Conservation (phyloP, 2,888 invertebrate species). For the Zygogramma bicolorata region DNA sequence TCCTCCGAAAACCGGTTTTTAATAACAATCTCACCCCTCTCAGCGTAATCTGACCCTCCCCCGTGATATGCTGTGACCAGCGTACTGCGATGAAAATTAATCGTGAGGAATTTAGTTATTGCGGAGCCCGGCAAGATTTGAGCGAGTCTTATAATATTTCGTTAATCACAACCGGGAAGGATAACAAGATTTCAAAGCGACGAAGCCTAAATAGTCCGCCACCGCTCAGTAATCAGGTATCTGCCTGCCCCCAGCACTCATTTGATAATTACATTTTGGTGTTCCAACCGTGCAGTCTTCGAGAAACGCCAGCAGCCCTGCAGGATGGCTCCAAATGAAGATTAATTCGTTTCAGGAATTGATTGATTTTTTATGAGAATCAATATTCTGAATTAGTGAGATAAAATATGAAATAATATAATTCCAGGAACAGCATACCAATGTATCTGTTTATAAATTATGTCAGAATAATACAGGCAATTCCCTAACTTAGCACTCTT, state of each 20-base stretch:
- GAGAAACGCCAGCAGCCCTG: background rate
- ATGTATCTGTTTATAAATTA: no score
- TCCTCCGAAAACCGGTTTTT: no score
- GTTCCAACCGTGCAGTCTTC: slow-evolving; percentile 6
- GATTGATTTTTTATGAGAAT: background rate
- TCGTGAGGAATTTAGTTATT: background rate
- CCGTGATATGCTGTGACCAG: background rate
- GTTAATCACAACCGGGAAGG: slow-evolving; percentile 65
- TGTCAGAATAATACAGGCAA: no score
- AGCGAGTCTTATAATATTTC: slow-evolving; percentile 61
- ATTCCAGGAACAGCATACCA: no score
- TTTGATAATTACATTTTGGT: slow-evolving; percentile 65
- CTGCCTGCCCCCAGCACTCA: slow-evolving; percentile 64
- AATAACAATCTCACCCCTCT: no score
- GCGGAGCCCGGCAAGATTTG: background rate
- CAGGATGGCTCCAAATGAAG: background rate
- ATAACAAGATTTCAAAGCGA: slow-evolving; percentile 66
- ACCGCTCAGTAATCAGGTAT: slow-evolving; percentile 65
- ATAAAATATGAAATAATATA: no score
- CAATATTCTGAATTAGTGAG: background rate
- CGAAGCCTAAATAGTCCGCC: slow-evolving; percentile 59
- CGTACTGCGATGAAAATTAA: background rate
- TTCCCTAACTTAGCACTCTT: no score
- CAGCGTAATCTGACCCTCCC: background rate
- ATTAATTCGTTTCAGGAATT: background rate